These are phyloP conservation scores for Murina feae DNA, from an alignment of 2,113 vertebrate genomes.

Conservation along the genomic window DNA sequence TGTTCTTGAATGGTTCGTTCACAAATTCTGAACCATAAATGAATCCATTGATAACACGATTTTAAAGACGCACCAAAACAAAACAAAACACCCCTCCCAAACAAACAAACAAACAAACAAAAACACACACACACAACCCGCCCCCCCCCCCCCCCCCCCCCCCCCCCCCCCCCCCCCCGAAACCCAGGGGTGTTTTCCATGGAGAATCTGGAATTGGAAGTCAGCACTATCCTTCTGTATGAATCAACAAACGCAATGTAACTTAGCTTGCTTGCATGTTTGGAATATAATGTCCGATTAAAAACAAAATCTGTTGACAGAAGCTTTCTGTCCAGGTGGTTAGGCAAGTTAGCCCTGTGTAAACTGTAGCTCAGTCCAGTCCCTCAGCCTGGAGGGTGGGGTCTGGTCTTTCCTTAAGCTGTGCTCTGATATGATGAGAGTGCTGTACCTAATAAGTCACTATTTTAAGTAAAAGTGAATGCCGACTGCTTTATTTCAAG, in stretches of 20 bases:
- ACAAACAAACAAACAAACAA: too few species aligned
- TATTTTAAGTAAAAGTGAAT: constrained; percentile 26
- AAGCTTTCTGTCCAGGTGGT: neutral
- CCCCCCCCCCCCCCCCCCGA: too few species aligned
- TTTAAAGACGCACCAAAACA: neutral
- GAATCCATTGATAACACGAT: neutral
- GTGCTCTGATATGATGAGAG: neutral
- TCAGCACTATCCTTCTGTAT: constrained; percentile 23
- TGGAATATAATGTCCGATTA: neutral
- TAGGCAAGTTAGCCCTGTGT: neutral
- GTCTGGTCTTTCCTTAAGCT: neutral
- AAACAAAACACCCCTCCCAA: too few species aligned
- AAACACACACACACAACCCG: too few species aligned
- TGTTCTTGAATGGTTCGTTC: constrained; percentile 14
- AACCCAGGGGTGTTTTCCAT: neutral
- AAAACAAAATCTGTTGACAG: constrained; percentile 18
- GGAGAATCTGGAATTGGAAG: constrained; percentile 4
- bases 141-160: too few species aligned
- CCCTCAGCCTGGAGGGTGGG: neutral
- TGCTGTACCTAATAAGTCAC: neutral
- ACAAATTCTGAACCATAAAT: neutral
- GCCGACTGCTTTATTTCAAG: neutral
- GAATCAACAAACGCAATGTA: neutral
- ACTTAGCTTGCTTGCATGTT: neutral
- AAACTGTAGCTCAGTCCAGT: neutral